phyloP scores from a whole-genome alignment of 2,888 invertebrate species.

The Lithophane ornitopus region DNA sequence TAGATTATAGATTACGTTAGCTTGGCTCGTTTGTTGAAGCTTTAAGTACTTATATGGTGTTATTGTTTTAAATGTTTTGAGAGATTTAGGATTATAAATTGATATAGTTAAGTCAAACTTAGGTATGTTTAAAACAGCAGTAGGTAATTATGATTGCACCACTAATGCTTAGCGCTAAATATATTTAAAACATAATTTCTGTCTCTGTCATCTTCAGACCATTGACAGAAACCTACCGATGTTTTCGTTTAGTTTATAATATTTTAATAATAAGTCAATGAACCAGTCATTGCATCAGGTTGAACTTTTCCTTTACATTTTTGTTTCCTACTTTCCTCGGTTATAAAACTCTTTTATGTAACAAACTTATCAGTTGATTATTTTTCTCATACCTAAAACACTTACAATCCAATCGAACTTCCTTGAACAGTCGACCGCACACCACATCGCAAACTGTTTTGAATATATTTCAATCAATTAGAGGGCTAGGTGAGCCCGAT shows the following conservation, averaged over 20 bases:
- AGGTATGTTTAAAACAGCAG: too few relatives aligned
- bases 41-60: slow-evolving; percentile 8
- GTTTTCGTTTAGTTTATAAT: too few relatives aligned
- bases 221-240: too few relatives aligned
- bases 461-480: slow-evolving; percentile 89
- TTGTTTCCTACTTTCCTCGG: background rate
- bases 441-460: slow-evolving; percentile 77
- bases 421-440: slow-evolving; percentile 70
- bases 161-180: too few relatives aligned
- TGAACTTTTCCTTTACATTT: background rate
- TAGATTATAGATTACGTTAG: slow-evolving; percentile 70
- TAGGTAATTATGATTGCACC: too few relatives aligned
- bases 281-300: too few relatives aligned
- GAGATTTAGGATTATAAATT: too few relatives aligned
- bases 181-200: too few relatives aligned
- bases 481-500: slow-evolving; percentile 76
- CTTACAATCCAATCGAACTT: slow-evolving; percentile 47
- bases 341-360: background rate
- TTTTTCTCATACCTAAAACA: slow-evolving; percentile 18
- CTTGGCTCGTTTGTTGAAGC: slow-evolving; percentile 38
- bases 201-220: too few relatives aligned
- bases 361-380: background rate
- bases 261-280: too few relatives aligned
- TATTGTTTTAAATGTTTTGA: slow-evolving; percentile 27
- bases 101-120: too few relatives aligned